phyloP scores from a whole-genome alignment of 2,113 vertebrate genomes.

The Ctenomys sociabilis region DNA sequence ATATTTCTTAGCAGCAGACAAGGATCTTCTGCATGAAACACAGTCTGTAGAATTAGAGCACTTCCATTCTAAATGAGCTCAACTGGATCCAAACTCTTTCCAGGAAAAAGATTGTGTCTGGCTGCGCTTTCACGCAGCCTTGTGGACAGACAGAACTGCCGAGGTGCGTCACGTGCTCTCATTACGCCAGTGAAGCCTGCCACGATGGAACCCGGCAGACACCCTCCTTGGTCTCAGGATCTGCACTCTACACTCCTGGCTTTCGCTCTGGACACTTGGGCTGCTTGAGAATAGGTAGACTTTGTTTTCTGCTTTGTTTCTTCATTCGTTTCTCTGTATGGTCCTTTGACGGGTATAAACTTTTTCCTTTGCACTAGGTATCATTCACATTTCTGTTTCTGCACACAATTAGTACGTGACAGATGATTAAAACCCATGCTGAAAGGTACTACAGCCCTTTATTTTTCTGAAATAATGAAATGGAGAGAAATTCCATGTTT shows the following conservation, averaged over 20 bases:
- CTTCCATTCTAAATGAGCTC: not conserved
- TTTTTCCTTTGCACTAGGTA: not conserved
- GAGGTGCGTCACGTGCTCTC: not conserved
- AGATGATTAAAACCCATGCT: not conserved
- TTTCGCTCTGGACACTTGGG: not conserved
- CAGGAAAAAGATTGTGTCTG: not conserved
- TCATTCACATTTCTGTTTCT: not conserved
- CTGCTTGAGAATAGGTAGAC: not conserved
- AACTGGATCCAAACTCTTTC: not conserved
- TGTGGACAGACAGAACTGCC: not conserved
- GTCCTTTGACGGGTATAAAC: not conserved
- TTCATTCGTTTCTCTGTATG: not conserved
- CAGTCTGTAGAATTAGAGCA: not conserved
- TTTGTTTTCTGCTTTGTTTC: not conserved
- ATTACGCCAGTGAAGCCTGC: not conserved
- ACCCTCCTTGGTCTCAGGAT: fast-evolving
- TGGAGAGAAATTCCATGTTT: not conserved
- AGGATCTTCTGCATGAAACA: not conserved
- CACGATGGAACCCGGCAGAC: not conserved
- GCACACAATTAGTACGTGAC: not conserved
- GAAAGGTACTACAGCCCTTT: not conserved
- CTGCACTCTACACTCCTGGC: not conserved
- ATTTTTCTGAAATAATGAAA: not conserved
- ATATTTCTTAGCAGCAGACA: not conserved
- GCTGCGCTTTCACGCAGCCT: not conserved